Conservation (phyloP, 2,113 vertebrate genomes). For the Grallaria varia region DNA sequence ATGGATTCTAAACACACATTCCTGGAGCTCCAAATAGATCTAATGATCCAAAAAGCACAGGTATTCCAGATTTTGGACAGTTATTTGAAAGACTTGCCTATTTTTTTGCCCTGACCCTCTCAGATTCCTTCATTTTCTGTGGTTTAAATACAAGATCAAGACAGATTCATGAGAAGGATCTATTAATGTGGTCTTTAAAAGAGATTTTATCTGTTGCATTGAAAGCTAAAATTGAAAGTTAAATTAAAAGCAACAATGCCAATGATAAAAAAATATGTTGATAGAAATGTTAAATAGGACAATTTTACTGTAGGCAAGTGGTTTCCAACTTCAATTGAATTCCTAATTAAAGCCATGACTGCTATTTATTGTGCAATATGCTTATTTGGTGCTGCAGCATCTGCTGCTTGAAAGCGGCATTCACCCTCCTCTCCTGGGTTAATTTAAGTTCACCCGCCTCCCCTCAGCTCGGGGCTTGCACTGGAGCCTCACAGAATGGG, state of each 20-base stretch:
- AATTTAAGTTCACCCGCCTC: constrained; percentile 70
- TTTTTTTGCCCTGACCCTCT: not conserved
- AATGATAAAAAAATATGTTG: constrained; percentile 71
- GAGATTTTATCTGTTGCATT: constrained; percentile 39
- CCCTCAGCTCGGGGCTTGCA: constrained; percentile 42
- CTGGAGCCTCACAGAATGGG: constrained; percentile 42
- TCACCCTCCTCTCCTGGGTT: constrained; percentile 70
- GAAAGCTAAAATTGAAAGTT: constrained; percentile 64
- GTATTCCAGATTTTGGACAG: not conserved
- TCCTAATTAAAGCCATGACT: constrained; percentile 76
- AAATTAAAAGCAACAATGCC: constrained; percentile 66
- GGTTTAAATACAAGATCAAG: not conserved
- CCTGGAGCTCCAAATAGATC: not conserved
- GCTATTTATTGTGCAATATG: constrained; percentile 77
- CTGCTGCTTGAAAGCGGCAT: constrained; percentile 66
- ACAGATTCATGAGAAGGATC: not conserved
- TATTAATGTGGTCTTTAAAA: not conserved
- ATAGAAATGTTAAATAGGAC: constrained; percentile 74
- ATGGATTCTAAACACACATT: not conserved
- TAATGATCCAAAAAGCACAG: not conserved
- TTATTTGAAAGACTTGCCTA: not conserved
- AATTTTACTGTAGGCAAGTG: constrained; percentile 75
- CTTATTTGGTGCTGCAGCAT: constrained; percentile 72
- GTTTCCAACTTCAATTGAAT: constrained; percentile 73
- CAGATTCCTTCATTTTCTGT: not conserved